Evolutionary conservation across 2,797 vertebrate genomes (phyloP).

Genomic region (Eulemur albifrons): DNA sequence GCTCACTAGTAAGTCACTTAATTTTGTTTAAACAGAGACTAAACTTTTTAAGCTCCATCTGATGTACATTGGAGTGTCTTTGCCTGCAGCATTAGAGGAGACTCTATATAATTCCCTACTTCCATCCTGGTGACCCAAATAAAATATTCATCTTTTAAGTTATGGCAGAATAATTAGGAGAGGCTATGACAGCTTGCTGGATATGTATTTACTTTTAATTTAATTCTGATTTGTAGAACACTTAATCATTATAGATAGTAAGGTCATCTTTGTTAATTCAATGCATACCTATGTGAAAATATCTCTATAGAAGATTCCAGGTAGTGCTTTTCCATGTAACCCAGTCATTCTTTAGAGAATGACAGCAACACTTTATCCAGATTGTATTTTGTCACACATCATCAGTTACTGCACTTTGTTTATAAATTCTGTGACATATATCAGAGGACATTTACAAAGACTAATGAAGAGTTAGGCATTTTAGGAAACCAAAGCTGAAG

Average conservation of each 20-base stretch:
- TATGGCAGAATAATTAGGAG: conserved; percentile 8
- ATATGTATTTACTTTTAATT: conserved; percentile 45
- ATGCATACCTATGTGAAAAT: not conserved
- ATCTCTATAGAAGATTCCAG: not conserved
- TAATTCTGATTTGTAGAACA: conserved; percentile 29
- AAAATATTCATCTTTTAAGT: conserved; percentile 35
- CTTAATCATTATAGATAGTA: not conserved
- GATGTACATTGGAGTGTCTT: not conserved
- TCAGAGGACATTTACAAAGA: conserved; percentile 40
- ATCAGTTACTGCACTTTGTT: not conserved
- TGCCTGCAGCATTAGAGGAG: not conserved
- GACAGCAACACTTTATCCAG: not conserved
- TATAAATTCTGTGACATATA: conserved; percentile 40
- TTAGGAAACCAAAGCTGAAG: conserved; percentile 62
- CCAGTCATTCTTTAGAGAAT: not conserved
- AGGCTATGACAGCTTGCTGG: not conserved
- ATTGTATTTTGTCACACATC: not conserved
- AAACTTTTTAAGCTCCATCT: not conserved
- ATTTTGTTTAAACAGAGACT: conserved; percentile 20
- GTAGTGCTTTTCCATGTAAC: not conserved
- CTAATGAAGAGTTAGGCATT: conserved; percentile 34
- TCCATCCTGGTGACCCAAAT: not conserved
- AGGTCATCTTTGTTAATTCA: conserved; percentile 34
- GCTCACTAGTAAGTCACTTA: not conserved
- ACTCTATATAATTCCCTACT: not conserved